These are phyloP conservation scores for Phragmatobia fuliginosa DNA, from an alignment of 2,888 invertebrate species.

Conservation along the genomic window DNA sequence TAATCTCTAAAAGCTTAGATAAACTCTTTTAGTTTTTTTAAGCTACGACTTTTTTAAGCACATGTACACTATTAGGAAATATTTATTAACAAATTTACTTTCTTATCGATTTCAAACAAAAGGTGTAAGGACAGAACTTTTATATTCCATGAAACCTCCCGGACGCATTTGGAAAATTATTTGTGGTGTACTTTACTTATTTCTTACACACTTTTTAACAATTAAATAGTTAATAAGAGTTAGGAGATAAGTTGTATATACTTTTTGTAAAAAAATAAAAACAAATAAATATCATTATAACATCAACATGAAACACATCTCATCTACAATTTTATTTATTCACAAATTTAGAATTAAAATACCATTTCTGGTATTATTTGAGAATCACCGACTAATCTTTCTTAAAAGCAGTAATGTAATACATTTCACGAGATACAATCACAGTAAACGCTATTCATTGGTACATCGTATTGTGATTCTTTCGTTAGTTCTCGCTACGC, in stretches of 20 bases:
- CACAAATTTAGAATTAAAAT: not conserved
- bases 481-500: constrained; percentile 58
- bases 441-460: not conserved
- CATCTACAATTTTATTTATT: not conserved
- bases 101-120: too few relatives aligned
- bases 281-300: not conserved
- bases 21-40: too few relatives aligned
- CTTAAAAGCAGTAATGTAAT: not conserved
- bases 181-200: not conserved
- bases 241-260: not conserved
- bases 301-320: not conserved
- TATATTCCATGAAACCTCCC: too few relatives aligned
- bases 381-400: not conserved
- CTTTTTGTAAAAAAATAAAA: not conserved
- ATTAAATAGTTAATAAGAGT: not conserved
- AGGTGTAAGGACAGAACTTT: too few relatives aligned
- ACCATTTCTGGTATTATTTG: not conserved
- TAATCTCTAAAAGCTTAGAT: too few relatives aligned
- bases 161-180: not conserved
- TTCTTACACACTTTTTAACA: not conserved
- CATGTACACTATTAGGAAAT: too few relatives aligned
- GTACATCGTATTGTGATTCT: constrained; percentile 20
- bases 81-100: too few relatives aligned
- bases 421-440: constrained; percentile 16
- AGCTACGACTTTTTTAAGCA: too few relatives aligned